Evolutionary conservation across 2,113 vertebrate species (phyloP).

Genomic region (Pelecanoides urinatrix): DNA sequence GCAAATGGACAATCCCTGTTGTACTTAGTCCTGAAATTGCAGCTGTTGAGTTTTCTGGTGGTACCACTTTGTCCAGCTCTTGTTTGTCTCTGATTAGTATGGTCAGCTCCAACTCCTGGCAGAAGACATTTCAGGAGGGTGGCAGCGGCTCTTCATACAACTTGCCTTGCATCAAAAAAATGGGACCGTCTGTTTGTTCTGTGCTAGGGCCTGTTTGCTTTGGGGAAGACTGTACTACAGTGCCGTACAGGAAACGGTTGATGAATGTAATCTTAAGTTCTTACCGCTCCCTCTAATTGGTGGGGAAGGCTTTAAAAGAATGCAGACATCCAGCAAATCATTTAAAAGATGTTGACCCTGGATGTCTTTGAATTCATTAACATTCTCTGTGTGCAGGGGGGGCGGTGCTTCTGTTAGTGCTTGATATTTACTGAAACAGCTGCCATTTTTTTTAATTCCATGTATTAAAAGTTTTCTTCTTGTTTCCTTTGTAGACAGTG

Average conservation of each 20-base stretch:
- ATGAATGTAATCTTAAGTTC: background rate
- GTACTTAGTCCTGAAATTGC: background rate
- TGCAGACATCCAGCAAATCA: background rate
- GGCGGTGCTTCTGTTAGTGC: background rate
- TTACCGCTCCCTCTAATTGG: background rate
- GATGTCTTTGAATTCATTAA: background rate
- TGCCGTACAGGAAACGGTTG: background rate
- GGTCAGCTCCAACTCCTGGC: background rate
- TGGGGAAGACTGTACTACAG: background rate
- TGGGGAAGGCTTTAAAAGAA: background rate
- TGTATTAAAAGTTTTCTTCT: background rate
- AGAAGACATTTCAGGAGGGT: background rate
- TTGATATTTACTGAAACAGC: background rate
- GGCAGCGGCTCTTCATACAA: background rate
- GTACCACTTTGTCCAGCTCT: background rate
- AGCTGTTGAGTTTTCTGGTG: background rate
- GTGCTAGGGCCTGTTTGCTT: background rate
- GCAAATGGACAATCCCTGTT: background rate
- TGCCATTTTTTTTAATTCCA: background rate
- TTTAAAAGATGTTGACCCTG: constrained; percentile 1
- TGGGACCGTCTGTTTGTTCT: background rate
- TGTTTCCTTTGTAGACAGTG: constrained; percentile 84
- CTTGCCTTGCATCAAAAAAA: background rate
- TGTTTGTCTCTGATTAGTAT: background rate
- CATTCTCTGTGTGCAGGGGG: accelerated